A percentile compares a stretch with the other conserved stretches of the same genome.
Evolutionary conservation across 2,113 vertebrate genomes (phyloP).

Genomic region (Stictonetta naevosa): DNA sequence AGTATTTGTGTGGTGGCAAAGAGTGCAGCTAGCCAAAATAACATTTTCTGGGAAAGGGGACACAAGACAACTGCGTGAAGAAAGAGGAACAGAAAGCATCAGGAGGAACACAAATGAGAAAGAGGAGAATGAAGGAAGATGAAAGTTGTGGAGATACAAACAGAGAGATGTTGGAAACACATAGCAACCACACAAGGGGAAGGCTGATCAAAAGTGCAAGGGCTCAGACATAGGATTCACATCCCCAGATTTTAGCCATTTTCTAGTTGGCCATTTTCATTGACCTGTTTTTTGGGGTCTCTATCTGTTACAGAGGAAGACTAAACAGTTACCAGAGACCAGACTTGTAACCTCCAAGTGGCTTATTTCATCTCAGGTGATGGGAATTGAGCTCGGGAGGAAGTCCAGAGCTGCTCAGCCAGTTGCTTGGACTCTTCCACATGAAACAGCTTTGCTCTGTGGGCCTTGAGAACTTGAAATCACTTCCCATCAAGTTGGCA

Average conservation of each 20-base stretch:
- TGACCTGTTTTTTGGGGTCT: neutral
- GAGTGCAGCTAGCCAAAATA: neutral
- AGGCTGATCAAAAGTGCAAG: neutral
- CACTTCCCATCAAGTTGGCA: neutral
- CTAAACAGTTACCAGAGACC: neutral
- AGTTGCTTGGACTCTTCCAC: neutral
- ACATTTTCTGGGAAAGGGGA: neutral
- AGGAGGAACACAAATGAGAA: neutral
- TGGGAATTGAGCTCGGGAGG: neutral
- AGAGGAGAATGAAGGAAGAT: neutral
- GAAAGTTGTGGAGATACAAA: neutral
- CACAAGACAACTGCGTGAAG: neutral
- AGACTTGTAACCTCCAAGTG: neutral
- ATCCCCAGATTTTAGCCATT: neutral
- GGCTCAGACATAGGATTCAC: neutral
- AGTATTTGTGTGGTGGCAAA: neutral
- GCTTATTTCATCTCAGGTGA: neutral
- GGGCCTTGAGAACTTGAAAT: neutral
- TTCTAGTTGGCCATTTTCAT: neutral
- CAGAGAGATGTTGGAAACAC: neutral
- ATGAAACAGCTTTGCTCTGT: neutral
- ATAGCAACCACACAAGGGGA: neutral
- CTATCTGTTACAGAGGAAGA: neutral
- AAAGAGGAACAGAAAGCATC: neutral
- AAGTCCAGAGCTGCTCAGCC: neutral